phyloP scores from a whole-genome alignment of 2,888 invertebrate genomes.

The Melanostoma mellinum region DNA sequence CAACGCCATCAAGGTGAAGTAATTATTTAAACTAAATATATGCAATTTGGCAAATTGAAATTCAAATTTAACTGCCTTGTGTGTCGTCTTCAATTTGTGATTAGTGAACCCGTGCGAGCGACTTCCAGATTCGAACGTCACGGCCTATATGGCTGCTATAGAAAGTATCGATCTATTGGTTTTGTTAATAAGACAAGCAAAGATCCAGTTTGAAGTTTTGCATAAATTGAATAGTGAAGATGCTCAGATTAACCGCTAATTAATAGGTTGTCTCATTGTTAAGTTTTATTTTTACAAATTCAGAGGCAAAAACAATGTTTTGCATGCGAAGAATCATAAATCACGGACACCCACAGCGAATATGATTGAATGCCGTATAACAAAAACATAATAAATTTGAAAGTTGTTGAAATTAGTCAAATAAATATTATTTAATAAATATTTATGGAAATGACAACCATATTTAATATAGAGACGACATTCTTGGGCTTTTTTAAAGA shows the following conservation, averaged over 20 bases:
- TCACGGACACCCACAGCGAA: conserved; percentile 61
- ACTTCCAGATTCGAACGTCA: neutral
- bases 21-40: conserved; percentile 65
- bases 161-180: neutral
- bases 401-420: conserved; percentile 40
- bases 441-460: conserved; percentile 17
- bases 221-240: conserved; percentile 20
- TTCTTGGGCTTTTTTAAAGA: no score
- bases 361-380: conserved; percentile 38
- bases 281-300: conserved; percentile 7
- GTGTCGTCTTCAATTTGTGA: conserved; percentile 53
- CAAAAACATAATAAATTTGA: conserved; percentile 38
- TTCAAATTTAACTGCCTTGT: conserved; percentile 59
- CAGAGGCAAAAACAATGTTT: conserved; percentile 37
- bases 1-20: conserved; percentile 55
- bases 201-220: conserved; percentile 29
- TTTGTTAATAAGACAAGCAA: neutral
- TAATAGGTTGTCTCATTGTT: conserved; percentile 23
- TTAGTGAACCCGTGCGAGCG: conserved; percentile 11
- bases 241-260: conserved; percentile 36
- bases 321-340: conserved; percentile 24
- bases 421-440: conserved; percentile 34
- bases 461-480: neutral
- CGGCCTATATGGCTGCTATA: neutral
- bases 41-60: conserved; percentile 68